Conservation (phyloP, 2,113 vertebrate genomes). For the Heloderma charlesbogerti region DNA sequence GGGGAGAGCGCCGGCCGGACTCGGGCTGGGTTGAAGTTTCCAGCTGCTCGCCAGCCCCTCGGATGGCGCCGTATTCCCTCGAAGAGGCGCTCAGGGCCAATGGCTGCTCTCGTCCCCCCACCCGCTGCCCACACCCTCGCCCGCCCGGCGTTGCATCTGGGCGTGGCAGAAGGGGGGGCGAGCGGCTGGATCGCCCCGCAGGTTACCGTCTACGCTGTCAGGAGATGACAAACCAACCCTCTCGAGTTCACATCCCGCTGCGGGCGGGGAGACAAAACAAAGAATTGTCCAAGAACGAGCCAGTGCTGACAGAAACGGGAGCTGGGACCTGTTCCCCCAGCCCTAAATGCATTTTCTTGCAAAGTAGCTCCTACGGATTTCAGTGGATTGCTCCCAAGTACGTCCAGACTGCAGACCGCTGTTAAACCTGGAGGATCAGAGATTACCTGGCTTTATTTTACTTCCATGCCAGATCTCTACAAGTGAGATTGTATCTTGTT, state of each 20-base stretch:
- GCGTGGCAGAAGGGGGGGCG: neutral
- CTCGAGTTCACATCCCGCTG: neutral
- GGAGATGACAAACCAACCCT: neutral
- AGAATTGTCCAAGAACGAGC: neutral
- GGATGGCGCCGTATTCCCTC: constrained; percentile 38
- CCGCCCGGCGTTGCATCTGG: neutral
- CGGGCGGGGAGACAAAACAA: neutral
- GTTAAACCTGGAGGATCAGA: too few relatives aligned
- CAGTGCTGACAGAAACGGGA: neutral
- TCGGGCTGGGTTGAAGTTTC: constrained; percentile 43
- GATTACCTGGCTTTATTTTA: neutral
- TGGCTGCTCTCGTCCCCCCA: neutral
- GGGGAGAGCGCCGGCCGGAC: constrained; percentile 35
- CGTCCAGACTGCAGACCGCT: neutral
- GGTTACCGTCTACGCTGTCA: neutral
- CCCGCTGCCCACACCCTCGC: constrained; percentile 31
- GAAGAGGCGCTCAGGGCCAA: constrained; percentile 38
- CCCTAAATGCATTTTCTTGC: neutral
- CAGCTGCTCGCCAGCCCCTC: neutral
- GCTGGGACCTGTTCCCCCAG: neutral
- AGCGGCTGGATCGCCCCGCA: neutral
- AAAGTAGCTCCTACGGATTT: neutral
- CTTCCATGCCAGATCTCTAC: neutral
- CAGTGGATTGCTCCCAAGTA: neutral
- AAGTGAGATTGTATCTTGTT: neutral